A percentile compares a stretch with the other conserved stretches of the same genome.
Evolutionary conservation across 2,113 vertebrate species (phyloP).

Genomic region (Gymnobelideus leadbeateri): DNA sequence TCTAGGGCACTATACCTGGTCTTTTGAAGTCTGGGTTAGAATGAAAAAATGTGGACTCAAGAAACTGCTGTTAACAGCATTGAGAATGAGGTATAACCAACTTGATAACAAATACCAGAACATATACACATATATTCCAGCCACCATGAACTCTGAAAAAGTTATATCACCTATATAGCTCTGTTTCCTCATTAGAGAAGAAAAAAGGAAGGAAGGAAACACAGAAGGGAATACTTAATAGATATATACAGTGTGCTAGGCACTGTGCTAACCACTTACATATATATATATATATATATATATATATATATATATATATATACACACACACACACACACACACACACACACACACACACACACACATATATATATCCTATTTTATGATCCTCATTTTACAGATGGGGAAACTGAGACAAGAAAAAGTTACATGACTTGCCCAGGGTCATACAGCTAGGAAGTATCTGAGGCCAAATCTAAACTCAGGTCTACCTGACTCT

Average conservation of each 20-base stretch:
- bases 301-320: no score
- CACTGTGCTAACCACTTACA: no score
- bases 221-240: neutral
- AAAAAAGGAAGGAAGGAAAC: neutral
- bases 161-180: neutral
- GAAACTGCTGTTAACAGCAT: neutral
- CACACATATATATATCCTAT: no score
- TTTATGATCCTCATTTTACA: neutral
- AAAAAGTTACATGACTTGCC: neutral
- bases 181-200: neutral
- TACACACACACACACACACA: no score
- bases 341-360: no score
- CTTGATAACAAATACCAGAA: neutral
- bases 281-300: no score
- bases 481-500: neutral
- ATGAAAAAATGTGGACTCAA: neutral
- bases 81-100: neutral
- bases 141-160: neutral
- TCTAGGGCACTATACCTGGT: neutral
- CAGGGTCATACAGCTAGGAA: neutral
- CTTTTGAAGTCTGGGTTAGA: conserved; percentile 22
- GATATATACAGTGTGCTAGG: neutral
- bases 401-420: neutral
- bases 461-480: neutral
- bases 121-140: neutral